Conservation (phyloP, 2,888 invertebrate genomes). For the Hyalella azteca region DNA sequence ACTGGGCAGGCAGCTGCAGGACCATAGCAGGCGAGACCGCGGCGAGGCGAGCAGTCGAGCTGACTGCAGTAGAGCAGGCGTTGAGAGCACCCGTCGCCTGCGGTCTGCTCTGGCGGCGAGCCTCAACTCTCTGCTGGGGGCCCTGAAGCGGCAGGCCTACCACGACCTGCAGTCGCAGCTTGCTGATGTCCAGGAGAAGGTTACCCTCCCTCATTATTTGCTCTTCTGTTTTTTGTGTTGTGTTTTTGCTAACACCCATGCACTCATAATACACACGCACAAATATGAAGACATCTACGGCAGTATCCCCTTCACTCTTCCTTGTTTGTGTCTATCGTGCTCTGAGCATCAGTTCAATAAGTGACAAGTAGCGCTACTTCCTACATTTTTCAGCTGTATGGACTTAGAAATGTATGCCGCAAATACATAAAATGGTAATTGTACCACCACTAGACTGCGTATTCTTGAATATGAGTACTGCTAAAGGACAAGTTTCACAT, state of each 20-base stretch:
- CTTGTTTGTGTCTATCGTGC: no score
- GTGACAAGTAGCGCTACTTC: no score
- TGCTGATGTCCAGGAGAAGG: conserved; percentile 49
- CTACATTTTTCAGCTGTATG: no score
- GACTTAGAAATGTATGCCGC: no score
- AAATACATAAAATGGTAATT: no score
- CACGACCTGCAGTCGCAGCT: conserved; percentile 40
- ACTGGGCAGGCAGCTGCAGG: conserved; percentile 50
- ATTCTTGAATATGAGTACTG: no score
- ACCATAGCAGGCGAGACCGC: conserved; percentile 46
- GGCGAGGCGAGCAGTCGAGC: conserved; percentile 47
- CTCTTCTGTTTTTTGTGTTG: neutral
- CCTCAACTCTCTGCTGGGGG: conserved; percentile 43
- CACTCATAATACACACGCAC: no score
- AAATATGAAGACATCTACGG: no score
- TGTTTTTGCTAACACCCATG: neutral
- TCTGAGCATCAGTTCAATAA: no score
- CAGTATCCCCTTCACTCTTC: no score
- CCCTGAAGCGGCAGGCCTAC: conserved; percentile 42
- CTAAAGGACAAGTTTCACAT: no score
- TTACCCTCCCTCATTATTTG: neutral
- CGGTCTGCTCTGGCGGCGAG: conserved; percentile 47
- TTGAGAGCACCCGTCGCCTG: conserved; percentile 50
- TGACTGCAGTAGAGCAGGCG: conserved; percentile 48
- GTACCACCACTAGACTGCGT: no score